Evolutionary conservation across 2,113 vertebrate species (phyloP).

Genomic region (Egretta garzetta): DNA sequence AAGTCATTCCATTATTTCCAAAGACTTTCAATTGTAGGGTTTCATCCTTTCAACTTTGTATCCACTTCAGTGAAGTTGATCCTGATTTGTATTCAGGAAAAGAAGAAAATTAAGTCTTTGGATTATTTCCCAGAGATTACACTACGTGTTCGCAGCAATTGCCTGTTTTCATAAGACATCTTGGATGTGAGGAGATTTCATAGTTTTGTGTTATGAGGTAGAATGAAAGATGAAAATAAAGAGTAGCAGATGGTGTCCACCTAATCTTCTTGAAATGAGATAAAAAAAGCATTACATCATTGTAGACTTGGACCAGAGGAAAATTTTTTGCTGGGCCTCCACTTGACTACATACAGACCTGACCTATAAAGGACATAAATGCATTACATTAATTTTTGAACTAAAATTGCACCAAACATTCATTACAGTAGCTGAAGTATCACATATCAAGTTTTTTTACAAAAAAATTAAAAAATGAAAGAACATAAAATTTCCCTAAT

Average conservation of each 20-base stretch:
- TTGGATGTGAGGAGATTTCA: background rate
- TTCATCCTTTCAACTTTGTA: background rate
- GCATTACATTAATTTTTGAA: background rate
- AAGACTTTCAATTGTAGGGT: background rate
- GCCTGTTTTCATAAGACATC: background rate
- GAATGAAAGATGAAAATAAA: background rate
- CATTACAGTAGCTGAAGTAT: background rate
- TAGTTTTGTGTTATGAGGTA: background rate
- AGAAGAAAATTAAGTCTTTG: background rate
- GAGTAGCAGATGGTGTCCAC: background rate
- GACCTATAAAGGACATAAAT: background rate
- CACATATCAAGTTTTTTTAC: background rate
- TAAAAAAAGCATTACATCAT: background rate
- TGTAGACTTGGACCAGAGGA: background rate
- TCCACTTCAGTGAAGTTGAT: background rate
- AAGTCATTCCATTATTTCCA: background rate
- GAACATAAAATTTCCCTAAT: background rate
- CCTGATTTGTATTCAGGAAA: background rate
- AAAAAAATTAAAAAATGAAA: background rate
- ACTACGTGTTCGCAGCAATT: background rate
- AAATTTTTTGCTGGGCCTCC: background rate
- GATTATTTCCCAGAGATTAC: background rate
- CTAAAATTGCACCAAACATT: background rate
- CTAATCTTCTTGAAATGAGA: background rate
- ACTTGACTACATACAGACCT: background rate